Conservation (phyloP, 2,888 invertebrate species). For the Anorthoa munda region DNA sequence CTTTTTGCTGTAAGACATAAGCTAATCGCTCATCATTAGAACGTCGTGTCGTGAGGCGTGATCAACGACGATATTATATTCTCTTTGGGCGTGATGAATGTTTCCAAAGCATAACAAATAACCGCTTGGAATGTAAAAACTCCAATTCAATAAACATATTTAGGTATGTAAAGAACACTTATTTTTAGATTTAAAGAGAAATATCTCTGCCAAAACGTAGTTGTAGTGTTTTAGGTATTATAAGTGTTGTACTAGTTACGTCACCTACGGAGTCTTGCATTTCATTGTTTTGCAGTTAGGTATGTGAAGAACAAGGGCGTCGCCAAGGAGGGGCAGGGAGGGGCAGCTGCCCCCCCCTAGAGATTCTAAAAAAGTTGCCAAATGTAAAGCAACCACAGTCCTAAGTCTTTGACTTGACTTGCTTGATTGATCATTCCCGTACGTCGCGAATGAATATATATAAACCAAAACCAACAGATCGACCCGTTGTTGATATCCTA, state of each 20-base stretch:
- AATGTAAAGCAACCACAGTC: no score
- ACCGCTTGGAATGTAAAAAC: slow-evolving; percentile 20
- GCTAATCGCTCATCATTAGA: slow-evolving; percentile 2
- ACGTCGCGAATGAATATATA: no score
- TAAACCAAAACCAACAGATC: no score
- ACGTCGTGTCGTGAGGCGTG: not conserved
- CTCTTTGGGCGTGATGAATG: slow-evolving; percentile 2
- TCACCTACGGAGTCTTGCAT: slow-evolving; percentile 4
- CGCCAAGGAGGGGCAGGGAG: no score
- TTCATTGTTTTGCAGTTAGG: slow-evolving; percentile 11
- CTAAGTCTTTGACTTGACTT: no score
- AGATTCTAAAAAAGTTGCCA: no score
- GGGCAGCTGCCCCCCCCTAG: no score
- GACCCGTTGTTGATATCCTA: no score
- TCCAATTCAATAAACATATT: slow-evolving; percentile 30
- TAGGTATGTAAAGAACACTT: slow-evolving; percentile 22
- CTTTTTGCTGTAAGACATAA: slow-evolving; percentile 11
- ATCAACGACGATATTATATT: no score
- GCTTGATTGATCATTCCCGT: no score
- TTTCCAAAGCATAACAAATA: slow-evolving; percentile 47
- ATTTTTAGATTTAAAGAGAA: slow-evolving; percentile 43
- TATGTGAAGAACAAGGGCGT: no score
- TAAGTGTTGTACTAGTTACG: slow-evolving; percentile 3
- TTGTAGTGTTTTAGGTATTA: not conserved
- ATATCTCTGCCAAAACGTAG: slow-evolving; percentile 42